Evolutionary conservation across 1,140 invertebrate species (phyloP).

Genomic region (Caenorhabditis brenneri): DNA sequence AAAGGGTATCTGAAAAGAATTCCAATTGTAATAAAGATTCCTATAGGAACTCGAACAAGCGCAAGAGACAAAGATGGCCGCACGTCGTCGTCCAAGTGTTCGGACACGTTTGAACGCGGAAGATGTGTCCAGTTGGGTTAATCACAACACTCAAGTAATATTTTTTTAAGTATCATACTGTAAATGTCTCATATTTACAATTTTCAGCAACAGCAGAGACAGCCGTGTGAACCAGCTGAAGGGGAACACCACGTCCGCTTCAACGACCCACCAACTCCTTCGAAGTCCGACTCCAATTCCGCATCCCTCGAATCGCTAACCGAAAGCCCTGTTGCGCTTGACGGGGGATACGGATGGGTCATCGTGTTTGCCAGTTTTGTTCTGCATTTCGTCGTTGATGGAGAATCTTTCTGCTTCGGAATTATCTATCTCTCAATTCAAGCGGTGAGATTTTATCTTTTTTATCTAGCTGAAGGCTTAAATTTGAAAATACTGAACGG

Average conservation of each 20-base stretch:
- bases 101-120: not conserved
- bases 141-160: no score
- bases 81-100: not conserved
- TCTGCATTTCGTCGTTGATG: constrained; percentile 96
- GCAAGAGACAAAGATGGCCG: not conserved
- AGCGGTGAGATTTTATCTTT: constrained; percentile 2
- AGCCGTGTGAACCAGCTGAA: not conserved
- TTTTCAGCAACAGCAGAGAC: constrained; percentile 16
- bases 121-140: constrained; percentile 39
- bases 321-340: not conserved
- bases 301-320: not conserved
- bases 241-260: not conserved
- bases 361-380: constrained; percentile 91
- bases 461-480: no score
- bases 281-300: not conserved
- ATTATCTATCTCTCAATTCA: constrained; percentile 75
- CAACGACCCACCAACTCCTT: not conserved
- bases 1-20: no score
- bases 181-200: no score
- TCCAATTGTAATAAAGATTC: not conserved
- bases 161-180: no score
- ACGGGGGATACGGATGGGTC: constrained; percentile 80
- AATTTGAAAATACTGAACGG: no score
- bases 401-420: constrained; percentile 73
- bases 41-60: not conserved